Evolutionary conservation across 2,797 vertebrate species (phyloP).

Genomic region (Chaenodraco wilsoni): DNA sequence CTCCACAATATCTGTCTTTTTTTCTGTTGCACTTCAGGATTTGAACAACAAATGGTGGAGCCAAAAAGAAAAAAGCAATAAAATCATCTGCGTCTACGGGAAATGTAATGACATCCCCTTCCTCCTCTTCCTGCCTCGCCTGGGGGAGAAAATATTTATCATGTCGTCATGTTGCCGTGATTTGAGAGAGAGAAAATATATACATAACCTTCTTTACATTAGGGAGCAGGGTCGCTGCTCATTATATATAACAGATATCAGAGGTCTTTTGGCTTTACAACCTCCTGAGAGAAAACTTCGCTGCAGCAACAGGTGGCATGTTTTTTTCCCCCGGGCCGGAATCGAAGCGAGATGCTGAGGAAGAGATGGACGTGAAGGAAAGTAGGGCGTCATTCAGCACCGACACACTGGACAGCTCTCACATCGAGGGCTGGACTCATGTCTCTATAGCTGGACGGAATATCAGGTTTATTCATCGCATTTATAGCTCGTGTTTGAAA

Average conservation of each 20-base stretch:
- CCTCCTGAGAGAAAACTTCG: slow-evolving; percentile 76
- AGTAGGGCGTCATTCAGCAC: slow-evolving; percentile 85
- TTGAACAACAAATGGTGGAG: slow-evolving; percentile 24
- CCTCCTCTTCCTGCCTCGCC: slow-evolving; percentile 70
- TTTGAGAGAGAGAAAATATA: slow-evolving; percentile 34
- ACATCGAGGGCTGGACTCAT: slow-evolving; percentile 52
- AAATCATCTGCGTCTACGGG: slow-evolving; percentile 12
- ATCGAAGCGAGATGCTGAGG: slow-evolving; percentile 68
- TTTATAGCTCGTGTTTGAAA: background rate
- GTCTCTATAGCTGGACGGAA: slow-evolving; percentile 36
- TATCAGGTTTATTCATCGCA: slow-evolving; percentile 8
- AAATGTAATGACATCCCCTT: slow-evolving; percentile 44
- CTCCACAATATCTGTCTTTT: background rate
- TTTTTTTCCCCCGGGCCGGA: slow-evolving; percentile 64
- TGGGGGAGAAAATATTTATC: slow-evolving; percentile 64
- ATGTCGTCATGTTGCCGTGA: slow-evolving; percentile 73
- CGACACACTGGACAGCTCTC: slow-evolving; percentile 80
- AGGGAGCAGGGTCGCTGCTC: slow-evolving; percentile 8
- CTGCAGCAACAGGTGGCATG: slow-evolving; percentile 83
- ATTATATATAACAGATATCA: slow-evolving; percentile 14
- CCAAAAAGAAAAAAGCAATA: background rate
- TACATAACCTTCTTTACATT: slow-evolving; percentile 28
- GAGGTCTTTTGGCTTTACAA: slow-evolving; percentile 34
- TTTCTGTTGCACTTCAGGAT: slow-evolving; percentile 4
- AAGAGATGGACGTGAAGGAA: slow-evolving; percentile 63